These are phyloP conservation scores for Osmerus eperlanus DNA, from an alignment of 2,113 vertebrate genomes.

Conservation along the genomic window DNA sequence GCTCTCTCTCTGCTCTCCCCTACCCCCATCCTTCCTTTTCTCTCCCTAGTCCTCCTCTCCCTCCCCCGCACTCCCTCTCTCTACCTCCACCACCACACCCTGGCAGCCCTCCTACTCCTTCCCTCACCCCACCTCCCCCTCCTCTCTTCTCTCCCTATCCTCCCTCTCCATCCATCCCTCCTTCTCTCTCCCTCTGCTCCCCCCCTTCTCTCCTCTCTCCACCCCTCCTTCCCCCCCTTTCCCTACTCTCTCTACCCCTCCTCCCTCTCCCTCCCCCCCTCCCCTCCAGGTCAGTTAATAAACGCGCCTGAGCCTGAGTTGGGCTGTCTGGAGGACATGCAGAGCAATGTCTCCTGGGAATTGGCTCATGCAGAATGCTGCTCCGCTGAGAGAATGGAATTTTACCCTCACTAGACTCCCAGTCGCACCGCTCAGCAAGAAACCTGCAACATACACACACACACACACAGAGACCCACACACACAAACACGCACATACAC, in stretches of 20 bases:
- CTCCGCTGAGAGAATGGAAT: conserved; percentile 88
- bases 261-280: conserved; percentile 32
- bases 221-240: conserved; percentile 33
- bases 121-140: neutral
- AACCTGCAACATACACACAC: conserved; percentile 69
- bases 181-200: neutral
- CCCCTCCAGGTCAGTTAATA: conserved; percentile 80
- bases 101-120: conserved; percentile 5
- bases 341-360: conserved; percentile 85
- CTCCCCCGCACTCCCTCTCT: conserved; percentile 30
- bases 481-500: conserved; percentile 25
- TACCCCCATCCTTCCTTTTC: conserved; percentile 35
- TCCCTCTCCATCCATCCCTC: neutral
- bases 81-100: neutral
- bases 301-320: conserved; percentile 74
- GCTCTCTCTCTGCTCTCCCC: conserved; percentile 26
- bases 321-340: conserved; percentile 81
- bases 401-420: conserved; percentile 86
- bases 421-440: conserved; percentile 76
- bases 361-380: conserved; percentile 88
- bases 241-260: conserved; percentile 3
- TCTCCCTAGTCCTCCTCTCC: conserved; percentile 34
- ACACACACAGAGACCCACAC: conserved; percentile 5
- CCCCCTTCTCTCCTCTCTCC: neutral
- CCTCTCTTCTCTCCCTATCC: neutral